Conservation (phyloP, 2,888 invertebrate genomes). For the Pyrgus malvae region DNA sequence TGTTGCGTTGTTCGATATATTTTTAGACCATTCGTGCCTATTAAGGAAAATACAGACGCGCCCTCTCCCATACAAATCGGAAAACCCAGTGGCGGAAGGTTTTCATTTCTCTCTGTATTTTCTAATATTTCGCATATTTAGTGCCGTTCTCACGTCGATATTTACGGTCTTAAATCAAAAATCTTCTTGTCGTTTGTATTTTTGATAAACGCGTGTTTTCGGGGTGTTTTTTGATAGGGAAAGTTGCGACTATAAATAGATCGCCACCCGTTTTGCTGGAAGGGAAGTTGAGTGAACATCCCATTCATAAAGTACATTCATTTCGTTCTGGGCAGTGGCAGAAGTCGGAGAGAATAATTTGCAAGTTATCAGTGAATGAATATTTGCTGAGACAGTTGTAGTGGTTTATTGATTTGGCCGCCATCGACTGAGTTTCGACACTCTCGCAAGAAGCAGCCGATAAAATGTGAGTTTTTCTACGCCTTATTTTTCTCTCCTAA, state of each 20-base stretch:
- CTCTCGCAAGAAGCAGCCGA: constrained; percentile 7
- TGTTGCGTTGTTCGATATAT: constrained; percentile 46
- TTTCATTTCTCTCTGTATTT: constrained; percentile 66
- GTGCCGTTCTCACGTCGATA: constrained; percentile 44
- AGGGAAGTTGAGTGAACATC: constrained; percentile 55
- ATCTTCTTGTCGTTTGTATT: constrained; percentile 33
- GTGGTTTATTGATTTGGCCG: constrained; percentile 21
- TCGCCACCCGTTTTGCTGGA: constrained; percentile 52
- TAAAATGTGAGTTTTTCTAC: constrained; percentile 33
- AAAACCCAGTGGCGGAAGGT: constrained; percentile 69
- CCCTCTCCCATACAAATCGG: constrained; percentile 76
- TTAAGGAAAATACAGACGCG: constrained; percentile 65
- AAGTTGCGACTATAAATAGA: constrained; percentile 64
- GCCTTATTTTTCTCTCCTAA: not conserved
- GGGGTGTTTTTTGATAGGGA: constrained; percentile 35
- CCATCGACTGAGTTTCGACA: constrained; percentile 21
- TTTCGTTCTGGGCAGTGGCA: constrained; percentile 65
- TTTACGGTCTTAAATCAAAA: constrained; percentile 14
- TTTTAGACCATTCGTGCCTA: constrained; percentile 75
- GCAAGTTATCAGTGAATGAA: constrained; percentile 45
- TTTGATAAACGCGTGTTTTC: constrained; percentile 23
- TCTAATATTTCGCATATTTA: constrained; percentile 60
- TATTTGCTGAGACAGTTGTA: constrained; percentile 5
- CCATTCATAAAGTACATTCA: constrained; percentile 75
- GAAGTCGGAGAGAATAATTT: constrained; percentile 46